A percentile compares a stretch with the other conserved stretches of the same genome.
Evolutionary conservation across 2,113 vertebrate genomes (phyloP).

Genomic region (Dasyurus viverrinus): DNA sequence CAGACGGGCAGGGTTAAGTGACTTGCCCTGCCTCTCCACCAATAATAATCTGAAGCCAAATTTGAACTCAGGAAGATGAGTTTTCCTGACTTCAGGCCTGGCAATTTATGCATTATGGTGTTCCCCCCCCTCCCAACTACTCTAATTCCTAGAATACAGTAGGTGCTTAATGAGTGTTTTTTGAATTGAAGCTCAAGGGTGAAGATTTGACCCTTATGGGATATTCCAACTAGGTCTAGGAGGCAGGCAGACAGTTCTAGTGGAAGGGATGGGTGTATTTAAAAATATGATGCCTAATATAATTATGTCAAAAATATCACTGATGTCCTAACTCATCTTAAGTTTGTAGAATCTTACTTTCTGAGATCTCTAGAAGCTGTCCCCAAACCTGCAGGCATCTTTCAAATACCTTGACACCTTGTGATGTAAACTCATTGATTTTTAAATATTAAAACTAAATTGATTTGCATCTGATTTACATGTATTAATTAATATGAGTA

Average conservation of each 20-base stretch:
- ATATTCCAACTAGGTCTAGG: background rate
- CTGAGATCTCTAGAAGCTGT: background rate
- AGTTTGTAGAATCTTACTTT: background rate
- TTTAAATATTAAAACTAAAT: conserved; percentile 64
- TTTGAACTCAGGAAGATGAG: too few species aligned
- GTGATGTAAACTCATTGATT: conserved; percentile 66
- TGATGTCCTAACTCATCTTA: background rate
- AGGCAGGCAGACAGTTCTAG: background rate
- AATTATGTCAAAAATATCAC: background rate
- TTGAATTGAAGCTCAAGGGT: background rate
- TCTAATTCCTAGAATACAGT: background rate
- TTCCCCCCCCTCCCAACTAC: too few species aligned
- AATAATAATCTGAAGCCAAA: too few species aligned
- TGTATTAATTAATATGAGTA: conserved; percentile 71
- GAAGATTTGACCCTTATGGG: conserved; percentile 6
- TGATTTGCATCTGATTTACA: conserved; percentile 73
- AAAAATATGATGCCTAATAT: background rate
- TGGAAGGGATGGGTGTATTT: background rate
- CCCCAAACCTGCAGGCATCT: conserved; percentile 3
- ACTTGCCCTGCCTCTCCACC: too few species aligned
- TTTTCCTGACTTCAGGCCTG: too few species aligned
- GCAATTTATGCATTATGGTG: background rate
- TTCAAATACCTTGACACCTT: conserved; percentile 37
- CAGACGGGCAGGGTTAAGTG: too few species aligned
- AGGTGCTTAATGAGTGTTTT: background rate